Evolutionary conservation across 1,140 invertebrate species (phyloP).

Genomic region (Anadara kagoshimensis): DNA sequence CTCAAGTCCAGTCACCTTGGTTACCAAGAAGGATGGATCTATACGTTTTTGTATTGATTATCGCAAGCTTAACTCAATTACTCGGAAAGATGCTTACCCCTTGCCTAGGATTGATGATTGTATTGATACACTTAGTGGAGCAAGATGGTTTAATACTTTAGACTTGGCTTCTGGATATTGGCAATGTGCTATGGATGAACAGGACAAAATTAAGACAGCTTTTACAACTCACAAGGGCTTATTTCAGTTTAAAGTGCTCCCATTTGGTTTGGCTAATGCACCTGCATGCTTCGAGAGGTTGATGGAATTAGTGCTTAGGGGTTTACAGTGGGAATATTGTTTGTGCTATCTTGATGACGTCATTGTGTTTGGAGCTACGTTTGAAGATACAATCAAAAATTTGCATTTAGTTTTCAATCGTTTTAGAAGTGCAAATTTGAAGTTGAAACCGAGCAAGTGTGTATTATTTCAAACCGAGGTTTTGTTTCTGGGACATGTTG

Average conservation of each 20-base stretch:
- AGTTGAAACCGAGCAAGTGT: constrained; percentile 41
- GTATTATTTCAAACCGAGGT: constrained; percentile 31
- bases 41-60: constrained; percentile 21
- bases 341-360: constrained; percentile 40
- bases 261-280: constrained; percentile 4
- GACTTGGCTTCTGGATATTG: constrained; percentile 33
- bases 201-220: constrained; percentile 19
- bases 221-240: constrained; percentile 13
- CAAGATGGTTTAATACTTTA: constrained; percentile 22
- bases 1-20: constrained; percentile 17
- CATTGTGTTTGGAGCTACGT: no score
- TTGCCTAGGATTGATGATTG: constrained; percentile 31
- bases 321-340: constrained; percentile 27
- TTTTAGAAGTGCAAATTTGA: constrained; percentile 24
- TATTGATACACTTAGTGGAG: constrained; percentile 25
- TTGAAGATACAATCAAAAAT: constrained; percentile 37
- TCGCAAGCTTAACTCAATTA: constrained; percentile 44
- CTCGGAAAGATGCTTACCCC: constrained; percentile 38
- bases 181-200: constrained; percentile 27
- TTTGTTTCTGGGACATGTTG: constrained; percentile 20
- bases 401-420: constrained; percentile 29
- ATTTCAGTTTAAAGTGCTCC: constrained; percentile 33
- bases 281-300: constrained; percentile 1
- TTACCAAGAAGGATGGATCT: constrained; percentile 23
- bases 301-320: constrained; percentile 18